Evolutionary conservation across 92 coral and sea anemone species (phyloP).

Genomic region (Isaurus tuberculatus): DNA sequence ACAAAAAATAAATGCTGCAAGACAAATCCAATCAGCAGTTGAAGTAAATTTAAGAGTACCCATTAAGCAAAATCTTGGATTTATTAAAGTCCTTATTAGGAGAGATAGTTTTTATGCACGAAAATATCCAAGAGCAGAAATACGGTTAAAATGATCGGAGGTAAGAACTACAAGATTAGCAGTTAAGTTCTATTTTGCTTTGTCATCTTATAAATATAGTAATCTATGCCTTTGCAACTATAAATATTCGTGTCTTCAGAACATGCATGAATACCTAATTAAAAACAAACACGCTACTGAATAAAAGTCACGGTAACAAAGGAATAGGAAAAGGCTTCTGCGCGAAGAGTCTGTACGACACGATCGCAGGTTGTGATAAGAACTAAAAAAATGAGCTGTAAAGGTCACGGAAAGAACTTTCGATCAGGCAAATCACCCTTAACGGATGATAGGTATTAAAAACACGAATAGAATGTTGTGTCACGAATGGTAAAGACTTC

Average conservation of each 20-base stretch:
- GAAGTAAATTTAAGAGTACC: slow-evolving; percentile 25
- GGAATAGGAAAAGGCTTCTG: background rate
- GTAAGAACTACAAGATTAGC: background rate
- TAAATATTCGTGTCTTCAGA: slow-evolving; percentile 9
- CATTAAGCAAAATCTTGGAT: slow-evolving; percentile 26
- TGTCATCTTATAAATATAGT: background rate
- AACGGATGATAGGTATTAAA: slow-evolving; percentile 51
- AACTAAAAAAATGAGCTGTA: slow-evolving; percentile 10
- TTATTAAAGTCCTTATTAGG: slow-evolving; percentile 11
- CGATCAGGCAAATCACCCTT: slow-evolving; percentile 47
- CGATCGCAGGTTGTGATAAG: background rate
- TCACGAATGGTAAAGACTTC: slow-evolving; percentile 62
- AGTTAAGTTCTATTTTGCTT: background rate
- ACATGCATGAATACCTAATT: background rate
- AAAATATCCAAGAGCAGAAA: background rate
- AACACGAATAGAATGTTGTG: slow-evolving; percentile 63
- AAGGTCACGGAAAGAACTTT: slow-evolving; percentile 45
- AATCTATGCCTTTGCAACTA: background rate
- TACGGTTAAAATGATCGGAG: background rate
- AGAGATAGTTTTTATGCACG: slow-evolving; percentile 4
- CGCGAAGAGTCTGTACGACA: background rate
- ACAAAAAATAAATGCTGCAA: slow-evolving; percentile 10
- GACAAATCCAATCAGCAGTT: slow-evolving; percentile 36
- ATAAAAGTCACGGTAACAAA: too few relatives aligned
- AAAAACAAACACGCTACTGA: background rate